Evolutionary conservation across 2,113 vertebrate species (phyloP).

Genomic region (Ramphastos sulfuratus): DNA sequence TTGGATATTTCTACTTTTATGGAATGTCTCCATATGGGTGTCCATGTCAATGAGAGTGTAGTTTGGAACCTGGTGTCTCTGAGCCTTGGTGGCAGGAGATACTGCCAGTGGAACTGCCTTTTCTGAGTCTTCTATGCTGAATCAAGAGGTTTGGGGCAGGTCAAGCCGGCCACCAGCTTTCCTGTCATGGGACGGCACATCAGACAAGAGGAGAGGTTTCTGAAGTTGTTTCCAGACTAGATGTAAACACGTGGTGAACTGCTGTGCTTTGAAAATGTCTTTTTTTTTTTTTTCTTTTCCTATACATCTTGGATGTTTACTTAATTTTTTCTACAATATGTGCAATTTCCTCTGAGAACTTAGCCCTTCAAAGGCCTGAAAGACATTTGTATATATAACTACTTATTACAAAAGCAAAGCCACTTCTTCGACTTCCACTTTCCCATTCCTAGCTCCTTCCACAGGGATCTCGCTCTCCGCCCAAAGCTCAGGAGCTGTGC

Average conservation of each 20-base stretch:
- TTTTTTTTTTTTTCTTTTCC: neutral
- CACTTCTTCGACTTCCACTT: neutral
- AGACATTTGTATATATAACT: neutral
- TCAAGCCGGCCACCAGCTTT: neutral
- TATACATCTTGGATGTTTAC: neutral
- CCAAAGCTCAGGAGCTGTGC: rapidly evolving
- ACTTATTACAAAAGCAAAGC: neutral
- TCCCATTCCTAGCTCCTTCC: neutral
- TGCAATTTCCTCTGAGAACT: slow-evolving; percentile 15
- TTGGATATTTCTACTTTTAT: neutral
- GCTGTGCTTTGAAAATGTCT: neutral
- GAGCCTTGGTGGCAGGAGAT: neutral
- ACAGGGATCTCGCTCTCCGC: neutral
- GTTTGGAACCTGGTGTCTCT: neutral
- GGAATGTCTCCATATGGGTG: rapidly evolving
- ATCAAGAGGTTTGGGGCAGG: neutral
- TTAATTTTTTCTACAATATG: neutral
- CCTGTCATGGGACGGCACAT: neutral
- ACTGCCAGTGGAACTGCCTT: neutral
- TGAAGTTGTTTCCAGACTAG: neutral
- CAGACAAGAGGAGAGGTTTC: neutral
- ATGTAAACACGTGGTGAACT: neutral
- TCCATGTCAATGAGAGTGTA: rapidly evolving
- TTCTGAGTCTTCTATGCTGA: neutral
- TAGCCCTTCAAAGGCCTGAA: neutral